Base-by-base conservation (phyloP, 2,797 vertebrate genomes). In the Paedocypris micromegethes region DNA sequence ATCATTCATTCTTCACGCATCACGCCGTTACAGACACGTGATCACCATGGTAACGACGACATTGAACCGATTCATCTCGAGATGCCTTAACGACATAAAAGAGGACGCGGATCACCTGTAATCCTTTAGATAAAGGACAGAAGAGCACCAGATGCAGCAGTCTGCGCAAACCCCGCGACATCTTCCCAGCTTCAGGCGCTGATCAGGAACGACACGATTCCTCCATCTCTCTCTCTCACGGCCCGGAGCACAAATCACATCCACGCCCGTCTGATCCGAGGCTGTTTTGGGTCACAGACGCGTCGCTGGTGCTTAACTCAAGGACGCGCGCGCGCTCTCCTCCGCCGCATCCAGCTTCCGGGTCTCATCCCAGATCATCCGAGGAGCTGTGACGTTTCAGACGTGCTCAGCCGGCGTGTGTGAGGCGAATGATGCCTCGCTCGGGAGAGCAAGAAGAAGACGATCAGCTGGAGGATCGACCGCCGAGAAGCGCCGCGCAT, bases 91-190 rank as follows among this genome's bases (percentile, higher is more conserved):
- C 23, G 23, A 23, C 23, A 23, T 1, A 23, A 23, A 23, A 23
- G 23, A 23, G 23, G 23, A 23, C 23, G 23, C 23, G 23, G 23
- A 23, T 4, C 88, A 98, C 95, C 94, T 96, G 93, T 83, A 94
- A 83, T 58, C 93, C 93, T 80, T 92, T 92, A 62, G 93, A 90
- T 66, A 92, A 77, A 42, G 93, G 94, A 80, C 93, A 94, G 84
- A 94, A 91, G 23, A 95, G 89, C 85, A 92, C 90, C 88, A 93
- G 73, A 81, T 93, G 92, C 81, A 91, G 83, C 78, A 96, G 85
- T 72, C 92, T 92, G 84, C 94, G 85, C 79, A 95, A 62, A 84
- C 89, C 83, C 84, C 94, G 86, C 88, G 93, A 90, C 89, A 92
- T 91, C 74, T 75, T 87, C 67, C 6, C 65, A 43, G 52, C 4